Evolutionary conservation across 2,888 invertebrate genomes (phyloP), one percentile per base, ranked within the genome.

Genomic region (Rugalucina vietnamica): DNA sequence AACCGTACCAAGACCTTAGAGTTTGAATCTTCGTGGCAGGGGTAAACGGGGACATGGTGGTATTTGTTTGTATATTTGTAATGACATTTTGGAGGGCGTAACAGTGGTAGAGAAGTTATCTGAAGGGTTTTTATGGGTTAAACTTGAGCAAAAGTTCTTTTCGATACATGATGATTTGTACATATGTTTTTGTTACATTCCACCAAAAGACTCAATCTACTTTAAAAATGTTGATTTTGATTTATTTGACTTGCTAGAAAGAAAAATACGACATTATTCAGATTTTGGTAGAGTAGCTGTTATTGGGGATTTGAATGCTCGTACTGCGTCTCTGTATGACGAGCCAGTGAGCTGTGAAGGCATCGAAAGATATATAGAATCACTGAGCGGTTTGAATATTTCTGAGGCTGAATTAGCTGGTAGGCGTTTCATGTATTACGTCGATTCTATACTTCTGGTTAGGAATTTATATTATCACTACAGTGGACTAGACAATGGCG

Each of bases 291-390:
- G 12, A 10, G 29, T 60, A 10, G n/a, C n/a, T 8, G 24, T 60
- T 1, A 76, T 76, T 5, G 76, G 76, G 1, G 76, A 76, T 54
- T 37, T 76, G 37, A 60, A 76, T 34, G n/a, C 60, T 27, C 8
- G 60, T 10, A 60, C 60, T 8, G 29, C 12, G 8, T 10, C 12
- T 8, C n/a, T 60, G 29, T 10, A 21, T 29, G 60, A 60, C n/a
- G 24, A 60, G 24, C 24, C 60, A n/a, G 8, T 60, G 24, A n/a
- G 10, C n/a, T 60, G 24, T 27, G 60, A 69, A 3, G 69, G 32
- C 34, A 34, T 69, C 24, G 36, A 69, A 5, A 69, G n/a, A 36
- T 27, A 69, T 27, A 69, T 69, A 69, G 34, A 69, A 27, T 69
- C 69, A 21, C 18, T 69, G 36, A 21, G 21, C 24, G 60, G 60